Conservation (phyloP, 2,888 invertebrate genomes). For the Gasteruption jaculator region DNA sequence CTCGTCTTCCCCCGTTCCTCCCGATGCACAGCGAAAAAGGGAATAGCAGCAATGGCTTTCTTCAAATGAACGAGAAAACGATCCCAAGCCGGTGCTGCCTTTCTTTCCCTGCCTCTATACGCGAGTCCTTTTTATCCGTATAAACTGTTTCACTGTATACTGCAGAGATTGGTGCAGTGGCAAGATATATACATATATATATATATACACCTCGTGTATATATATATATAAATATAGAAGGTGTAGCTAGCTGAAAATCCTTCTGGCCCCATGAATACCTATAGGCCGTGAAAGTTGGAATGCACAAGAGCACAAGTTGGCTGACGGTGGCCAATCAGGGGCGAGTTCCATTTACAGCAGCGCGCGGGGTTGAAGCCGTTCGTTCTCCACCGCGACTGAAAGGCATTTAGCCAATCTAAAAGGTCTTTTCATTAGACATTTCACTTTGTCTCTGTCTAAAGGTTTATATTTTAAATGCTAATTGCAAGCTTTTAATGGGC, state of each 20-base stretch:
- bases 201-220: too few relatives aligned
- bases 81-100: too few relatives aligned
- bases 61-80: too few relatives aligned
- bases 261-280: constrained; percentile 33
- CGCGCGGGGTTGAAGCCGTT: constrained; percentile 20
- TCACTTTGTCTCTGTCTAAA: constrained; percentile 42
- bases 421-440: constrained; percentile 50
- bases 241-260: constrained; percentile 31
- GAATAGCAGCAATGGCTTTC: too few relatives aligned
- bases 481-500: constrained; percentile 50
- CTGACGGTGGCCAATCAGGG: constrained; percentile 38
- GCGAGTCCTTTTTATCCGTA: too few relatives aligned
- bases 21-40: too few relatives aligned
- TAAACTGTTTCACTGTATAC: too few relatives aligned
- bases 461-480: constrained; percentile 50
- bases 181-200: too few relatives aligned
- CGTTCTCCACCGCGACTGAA: constrained; percentile 40
- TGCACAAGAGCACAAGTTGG: constrained; percentile 30
- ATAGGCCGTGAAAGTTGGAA: constrained; percentile 28
- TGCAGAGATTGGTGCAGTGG: constrained; percentile 20
- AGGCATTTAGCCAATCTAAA: constrained; percentile 50
- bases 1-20: too few relatives aligned
- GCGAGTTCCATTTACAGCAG: constrained; percentile 41
- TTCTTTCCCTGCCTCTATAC: too few relatives aligned
- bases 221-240: too few relatives aligned